phyloP scores from a whole-genome alignment of 1,140 invertebrate species.

The Reticulitermes speratus region DNA sequence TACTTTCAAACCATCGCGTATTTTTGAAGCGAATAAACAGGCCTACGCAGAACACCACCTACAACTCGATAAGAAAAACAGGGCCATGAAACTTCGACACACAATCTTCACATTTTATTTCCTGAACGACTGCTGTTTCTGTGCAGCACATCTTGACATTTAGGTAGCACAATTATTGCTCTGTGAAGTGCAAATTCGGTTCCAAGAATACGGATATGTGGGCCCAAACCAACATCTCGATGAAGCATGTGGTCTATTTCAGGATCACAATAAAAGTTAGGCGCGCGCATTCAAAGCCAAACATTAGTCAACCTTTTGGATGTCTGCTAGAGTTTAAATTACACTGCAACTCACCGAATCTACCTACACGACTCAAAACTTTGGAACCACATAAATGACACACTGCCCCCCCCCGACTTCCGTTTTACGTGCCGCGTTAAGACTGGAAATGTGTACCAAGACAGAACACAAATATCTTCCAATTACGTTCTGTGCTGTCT shows the following conservation, averaged over 20 bases:
- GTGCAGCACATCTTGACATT: background rate
- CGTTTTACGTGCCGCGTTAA: too few species aligned
- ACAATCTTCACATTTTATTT: background rate
- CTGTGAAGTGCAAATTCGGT: background rate
- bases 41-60: background rate
- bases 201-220: background rate
- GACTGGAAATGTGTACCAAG: too few species aligned
- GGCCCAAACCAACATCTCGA: background rate
- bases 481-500: too few species aligned
- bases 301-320: too few species aligned
- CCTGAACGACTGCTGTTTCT: background rate
- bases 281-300: too few species aligned
- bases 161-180: background rate
- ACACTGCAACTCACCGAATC: too few species aligned
- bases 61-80: background rate
- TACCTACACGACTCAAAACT: too few species aligned
- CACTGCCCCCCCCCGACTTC: too few species aligned
- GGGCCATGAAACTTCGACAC: background rate
- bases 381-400: too few species aligned
- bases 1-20: background rate
- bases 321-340: too few species aligned
- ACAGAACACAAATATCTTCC: too few species aligned
- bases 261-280: background rate
- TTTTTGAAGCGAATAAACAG: background rate
- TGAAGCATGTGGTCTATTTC: background rate